Evolutionary conservation across 2,797 vertebrate species (phyloP).

Genomic region (Podargus strigoides): DNA sequence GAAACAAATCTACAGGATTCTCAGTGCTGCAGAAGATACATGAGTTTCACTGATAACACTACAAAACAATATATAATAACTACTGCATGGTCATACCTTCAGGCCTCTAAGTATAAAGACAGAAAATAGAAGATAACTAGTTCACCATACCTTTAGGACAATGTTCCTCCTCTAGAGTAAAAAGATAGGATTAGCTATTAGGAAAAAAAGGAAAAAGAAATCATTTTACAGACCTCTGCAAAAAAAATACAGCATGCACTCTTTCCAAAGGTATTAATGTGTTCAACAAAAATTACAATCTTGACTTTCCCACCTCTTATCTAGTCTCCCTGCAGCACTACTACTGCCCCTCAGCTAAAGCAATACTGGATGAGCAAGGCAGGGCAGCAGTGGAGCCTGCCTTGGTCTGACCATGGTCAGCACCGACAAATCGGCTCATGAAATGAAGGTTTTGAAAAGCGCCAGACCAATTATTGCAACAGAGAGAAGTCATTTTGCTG

Average conservation of each 20-base stretch:
- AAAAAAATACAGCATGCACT: not conserved
- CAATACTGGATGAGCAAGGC: not conserved
- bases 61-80: not conserved
- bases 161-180: not conserved
- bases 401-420: not conserved
- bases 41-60: not conserved
- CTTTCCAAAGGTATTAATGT: not conserved
- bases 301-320: not conserved
- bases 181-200: not conserved
- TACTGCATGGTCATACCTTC: not conserved
- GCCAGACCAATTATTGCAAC: not conserved
- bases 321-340: not conserved
- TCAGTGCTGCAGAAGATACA: not conserved
- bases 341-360: not conserved
- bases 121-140: not conserved
- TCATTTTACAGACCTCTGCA: not conserved
- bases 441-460: not conserved
- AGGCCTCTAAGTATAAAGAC: not conserved
- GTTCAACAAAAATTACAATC: not conserved
- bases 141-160: not conserved
- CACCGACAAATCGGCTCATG: not conserved
- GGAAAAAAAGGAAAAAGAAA: not conserved
- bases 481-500: not conserved
- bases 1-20: not conserved
- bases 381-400: not conserved